Conservation (phyloP, 2,797 vertebrate species). For the Naso thynnoides region DNA sequence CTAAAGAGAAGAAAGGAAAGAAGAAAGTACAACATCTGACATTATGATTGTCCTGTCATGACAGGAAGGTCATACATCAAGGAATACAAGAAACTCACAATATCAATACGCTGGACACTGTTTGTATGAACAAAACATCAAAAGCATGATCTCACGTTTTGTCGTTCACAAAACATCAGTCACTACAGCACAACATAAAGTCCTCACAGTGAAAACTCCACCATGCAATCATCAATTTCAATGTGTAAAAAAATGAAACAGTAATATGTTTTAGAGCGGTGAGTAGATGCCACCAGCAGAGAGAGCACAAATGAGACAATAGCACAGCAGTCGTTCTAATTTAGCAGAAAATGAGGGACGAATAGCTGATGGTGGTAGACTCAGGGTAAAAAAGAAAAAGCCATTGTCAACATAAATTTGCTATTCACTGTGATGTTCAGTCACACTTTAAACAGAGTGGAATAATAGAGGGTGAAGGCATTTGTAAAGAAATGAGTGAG, state of each 20-base stretch:
- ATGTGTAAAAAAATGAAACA: background rate
- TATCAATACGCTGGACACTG: too few relatives aligned
- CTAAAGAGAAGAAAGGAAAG: constrained; percentile 10
- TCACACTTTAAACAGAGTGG: background rate
- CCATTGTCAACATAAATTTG: constrained; percentile 18
- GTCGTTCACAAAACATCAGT: constrained; percentile 18
- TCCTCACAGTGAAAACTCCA: constrained; percentile 18
- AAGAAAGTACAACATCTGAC: constrained; percentile 12
- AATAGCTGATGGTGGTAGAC: constrained; percentile 3
- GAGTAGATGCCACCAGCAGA: constrained; percentile 45
- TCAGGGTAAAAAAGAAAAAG: constrained; percentile 8
- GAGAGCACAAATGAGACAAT: constrained; percentile 41
- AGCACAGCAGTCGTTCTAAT: constrained; percentile 55
- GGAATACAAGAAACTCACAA: too few relatives aligned
- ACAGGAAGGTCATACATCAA: constrained; percentile 54
- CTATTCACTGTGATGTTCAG: background rate
- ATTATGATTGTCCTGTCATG: constrained; percentile 33
- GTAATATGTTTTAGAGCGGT: constrained; percentile 26
- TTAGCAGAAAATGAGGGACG: constrained; percentile 38
- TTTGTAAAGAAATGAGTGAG: background rate
- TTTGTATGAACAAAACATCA: background rate
- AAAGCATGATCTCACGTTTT: constrained; percentile 16
- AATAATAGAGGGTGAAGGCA: background rate
- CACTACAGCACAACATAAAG: constrained; percentile 34
- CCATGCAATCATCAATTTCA: constrained; percentile 22